Evolutionary conservation across 2,797 vertebrate species (phyloP).

Genomic region (Taenioides sp.): DNA sequence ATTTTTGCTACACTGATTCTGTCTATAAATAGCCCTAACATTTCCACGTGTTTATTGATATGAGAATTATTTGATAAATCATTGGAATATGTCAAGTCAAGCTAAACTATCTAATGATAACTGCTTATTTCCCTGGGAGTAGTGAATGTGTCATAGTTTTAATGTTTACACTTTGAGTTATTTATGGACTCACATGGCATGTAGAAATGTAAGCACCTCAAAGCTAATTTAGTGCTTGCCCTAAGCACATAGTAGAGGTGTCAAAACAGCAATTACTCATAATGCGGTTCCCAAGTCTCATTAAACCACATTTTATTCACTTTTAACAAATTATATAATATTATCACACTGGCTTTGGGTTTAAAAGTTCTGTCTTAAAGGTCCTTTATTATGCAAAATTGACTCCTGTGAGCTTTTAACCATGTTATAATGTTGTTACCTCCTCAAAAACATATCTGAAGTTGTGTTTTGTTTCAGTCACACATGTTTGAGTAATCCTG

Average conservation of each 20-base stretch:
- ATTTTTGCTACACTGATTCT: not conserved
- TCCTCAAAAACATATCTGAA: too few relatives aligned
- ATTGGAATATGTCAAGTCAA: not conserved
- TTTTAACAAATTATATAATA: not conserved
- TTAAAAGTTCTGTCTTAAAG: not conserved
- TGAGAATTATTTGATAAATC: not conserved
- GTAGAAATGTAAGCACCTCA: not conserved
- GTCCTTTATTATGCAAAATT: too few relatives aligned
- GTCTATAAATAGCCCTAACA: not conserved
- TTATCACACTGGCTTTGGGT: not conserved
- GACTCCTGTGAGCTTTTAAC: too few relatives aligned
- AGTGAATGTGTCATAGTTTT: not conserved
- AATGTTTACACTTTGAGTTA: not conserved
- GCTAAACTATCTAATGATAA: not conserved
- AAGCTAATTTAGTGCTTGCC: not conserved
- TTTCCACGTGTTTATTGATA: not conserved
- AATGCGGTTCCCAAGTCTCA: not conserved
- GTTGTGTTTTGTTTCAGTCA: too few relatives aligned
- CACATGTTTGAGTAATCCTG: too few relatives aligned
- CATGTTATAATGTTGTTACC: too few relatives aligned
- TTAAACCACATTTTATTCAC: not conserved
- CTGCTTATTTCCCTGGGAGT: not conserved
- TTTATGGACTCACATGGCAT: conserved; percentile 3
- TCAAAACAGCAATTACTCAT: not conserved
- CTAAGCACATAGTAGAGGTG: not conserved